Evolutionary conservation across 1,140 invertebrate genomes (phyloP).

Genomic region (Drosophila triauraria): DNA sequence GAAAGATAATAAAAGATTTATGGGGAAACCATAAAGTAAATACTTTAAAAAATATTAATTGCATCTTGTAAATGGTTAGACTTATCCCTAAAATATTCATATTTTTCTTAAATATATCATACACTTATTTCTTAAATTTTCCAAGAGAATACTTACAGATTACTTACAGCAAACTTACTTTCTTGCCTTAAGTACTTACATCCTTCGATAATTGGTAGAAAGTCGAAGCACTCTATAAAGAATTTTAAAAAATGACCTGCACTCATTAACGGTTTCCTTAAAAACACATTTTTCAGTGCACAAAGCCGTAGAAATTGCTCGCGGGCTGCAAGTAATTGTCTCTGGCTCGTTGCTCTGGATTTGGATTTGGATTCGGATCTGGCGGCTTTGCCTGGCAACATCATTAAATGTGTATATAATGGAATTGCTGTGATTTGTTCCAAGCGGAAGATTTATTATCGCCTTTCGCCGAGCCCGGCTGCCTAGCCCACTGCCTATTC

Average conservation of each 20-base stretch:
- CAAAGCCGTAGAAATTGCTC: slow-evolving; percentile 70
- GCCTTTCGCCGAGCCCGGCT: slow-evolving; percentile 27
- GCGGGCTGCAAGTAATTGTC: slow-evolving; percentile 81
- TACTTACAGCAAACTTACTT: neutral
- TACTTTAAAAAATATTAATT: too few relatives aligned
- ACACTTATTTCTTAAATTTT: neutral
- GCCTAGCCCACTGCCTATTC: slow-evolving; percentile 23
- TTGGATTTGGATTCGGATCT: slow-evolving; percentile 57
- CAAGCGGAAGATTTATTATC: slow-evolving; percentile 76
- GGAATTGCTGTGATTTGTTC: slow-evolving; percentile 81
- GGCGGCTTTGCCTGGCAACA: slow-evolving; percentile 58
- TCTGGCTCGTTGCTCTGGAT: slow-evolving; percentile 64
- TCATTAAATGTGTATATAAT: slow-evolving; percentile 81
- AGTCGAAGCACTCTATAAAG: too few relatives aligned
- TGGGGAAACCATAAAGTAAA: neutral
- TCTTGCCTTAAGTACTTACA: too few relatives aligned
- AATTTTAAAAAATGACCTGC: neutral
- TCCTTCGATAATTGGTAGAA: neutral
- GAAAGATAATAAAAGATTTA: neutral
- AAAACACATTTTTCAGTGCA: slow-evolving; percentile 16
- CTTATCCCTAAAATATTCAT: too few relatives aligned
- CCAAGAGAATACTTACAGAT: neutral
- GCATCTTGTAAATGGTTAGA: neutral
- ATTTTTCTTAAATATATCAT: too few relatives aligned
- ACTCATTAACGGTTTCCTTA: neutral